Evolutionary conservation across 2,888 invertebrate genomes (phyloP), one percentile per base, ranked within the genome.

Genomic region (Prosapia bicincta): DNA sequence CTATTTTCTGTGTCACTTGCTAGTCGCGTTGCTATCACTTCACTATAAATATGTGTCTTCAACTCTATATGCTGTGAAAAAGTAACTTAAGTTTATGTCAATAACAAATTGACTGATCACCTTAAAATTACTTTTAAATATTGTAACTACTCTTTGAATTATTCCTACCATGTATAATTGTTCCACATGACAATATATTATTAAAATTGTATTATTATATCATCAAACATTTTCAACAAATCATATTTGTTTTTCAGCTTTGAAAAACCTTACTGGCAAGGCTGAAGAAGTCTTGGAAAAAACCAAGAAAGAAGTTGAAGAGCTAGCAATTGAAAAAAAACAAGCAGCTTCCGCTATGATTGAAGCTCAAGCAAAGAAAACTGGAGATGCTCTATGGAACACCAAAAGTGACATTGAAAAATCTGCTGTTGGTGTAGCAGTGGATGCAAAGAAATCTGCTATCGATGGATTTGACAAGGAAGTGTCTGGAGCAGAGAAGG

Each of bases 251-350:
- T 72, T 85, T 91, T 90, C 90, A 80, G 91, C 91, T 78, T 86
- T 92, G 85, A 90, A 90, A 85, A 91, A 88, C 86, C 87, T 92
- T 83, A 91, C 92, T 78, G 90, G 90, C 84, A 90, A 91, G 85
- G 91, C 92, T 25, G 90, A 90, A 78, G 90, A 89, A 72, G 86
- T 92, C 79, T 91, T 92, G 85, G 89, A 90, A 75, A 88, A 88
- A 80, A 92, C 92, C 86, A 92, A 92, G 88, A 91, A 90, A 83
- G 92, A 92, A 82, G 90, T 88, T 0, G 89, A 88, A 78, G 89
- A 90, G 81, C 83, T 90, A 78, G 90, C 90, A 0, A 84, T 86
- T 30, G 91, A 92, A 83, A 90, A 89, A 83, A 90, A 85, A 6
- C 84, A 87, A 74, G 88, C 88, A 77, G 90, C 90, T 0, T 88